Base-by-base conservation (phyloP, 2,113 vertebrate genomes). In the Myocastor coypus region DNA sequence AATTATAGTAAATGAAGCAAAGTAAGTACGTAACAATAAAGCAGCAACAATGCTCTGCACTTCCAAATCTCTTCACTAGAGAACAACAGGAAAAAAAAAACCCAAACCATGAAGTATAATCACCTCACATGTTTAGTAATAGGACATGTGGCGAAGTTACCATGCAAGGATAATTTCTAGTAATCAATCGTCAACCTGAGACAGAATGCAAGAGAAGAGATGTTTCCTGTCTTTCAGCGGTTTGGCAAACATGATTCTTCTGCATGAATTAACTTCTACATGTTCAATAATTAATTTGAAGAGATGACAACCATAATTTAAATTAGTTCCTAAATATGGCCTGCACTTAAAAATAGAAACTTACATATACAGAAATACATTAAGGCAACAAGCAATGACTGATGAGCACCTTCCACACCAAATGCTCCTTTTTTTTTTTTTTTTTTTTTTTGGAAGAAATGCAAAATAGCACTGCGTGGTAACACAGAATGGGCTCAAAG, bases 261-360 rank as follows among this genome's bases (percentile, higher is more conserved):
- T 86, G 42, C 73, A 89, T 91, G 59, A 95, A 97, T 96, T 97
- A 96, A 97, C 91, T 95, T 94, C 78, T 81, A 87, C 75, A 95
- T 87, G 61, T 88, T 97, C 96, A 97, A 96, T 97, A 96, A 97
- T 96, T 96, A 93, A 95, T 95, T 94, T 91, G 92, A 97, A 96
- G 82, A 89, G 69, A 96, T 83, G 85, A 92, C 85, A 97, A 81
- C 71, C 69, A 32, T 94, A 94, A 96, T 95, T 98, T 96, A 97
- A 95, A 93, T 97, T 89, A 93, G 24, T 26, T 92, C 55, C 87
- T 96, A 97, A 93, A 94, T 95, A 92, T 80, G 91, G 34, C 68
- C 80, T 94, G 30, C 61, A 63, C 30, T 94, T 37, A 94, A 96
- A 96, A 97, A 95, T 92, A 96, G 94, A 83, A 96, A 87, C 17